phyloP scores from a whole-genome alignment of 2,113 vertebrate genomes.

The Eudorcas thomsonii region DNA sequence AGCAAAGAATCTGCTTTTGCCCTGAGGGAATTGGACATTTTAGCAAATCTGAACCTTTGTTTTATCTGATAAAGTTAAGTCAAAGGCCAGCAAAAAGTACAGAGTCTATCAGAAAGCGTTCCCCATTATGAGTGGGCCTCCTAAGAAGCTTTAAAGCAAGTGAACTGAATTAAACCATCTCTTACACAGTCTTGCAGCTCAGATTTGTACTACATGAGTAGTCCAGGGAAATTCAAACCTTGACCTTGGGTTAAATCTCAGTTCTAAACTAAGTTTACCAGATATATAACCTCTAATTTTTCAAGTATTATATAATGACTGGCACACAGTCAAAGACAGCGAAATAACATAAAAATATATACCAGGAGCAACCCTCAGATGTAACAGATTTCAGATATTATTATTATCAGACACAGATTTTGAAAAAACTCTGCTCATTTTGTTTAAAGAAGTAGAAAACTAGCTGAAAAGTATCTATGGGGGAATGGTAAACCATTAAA shows the following conservation, averaged over 20 bases:
- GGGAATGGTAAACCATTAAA: not conserved
- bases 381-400: not conserved
- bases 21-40: not conserved
- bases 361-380: not conserved
- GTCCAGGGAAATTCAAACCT: not conserved
- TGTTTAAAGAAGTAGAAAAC: constrained; percentile 5
- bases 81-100: not conserved
- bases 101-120: not conserved
- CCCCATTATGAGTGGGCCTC: not conserved
- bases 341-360: not conserved
- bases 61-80: constrained; percentile 17
- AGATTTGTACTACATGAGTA: not conserved
- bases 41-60: constrained; percentile 4
- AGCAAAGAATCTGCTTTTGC: not conserved
- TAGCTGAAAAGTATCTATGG: not conserved
- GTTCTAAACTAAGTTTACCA: constrained; percentile 20
- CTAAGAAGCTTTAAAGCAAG: not conserved
- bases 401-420: not conserved
- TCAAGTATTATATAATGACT: constrained; percentile 31
- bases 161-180: not conserved
- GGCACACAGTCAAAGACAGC: constrained; percentile 11
- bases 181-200: not conserved
- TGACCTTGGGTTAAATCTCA: not conserved
- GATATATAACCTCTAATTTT: not conserved
- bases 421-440: not conserved